A percentile compares a stretch with the other conserved stretches of the same genome.
Conservation (phyloP, 2,113 vertebrate genomes). For the Entelurus aequoreus region DNA sequence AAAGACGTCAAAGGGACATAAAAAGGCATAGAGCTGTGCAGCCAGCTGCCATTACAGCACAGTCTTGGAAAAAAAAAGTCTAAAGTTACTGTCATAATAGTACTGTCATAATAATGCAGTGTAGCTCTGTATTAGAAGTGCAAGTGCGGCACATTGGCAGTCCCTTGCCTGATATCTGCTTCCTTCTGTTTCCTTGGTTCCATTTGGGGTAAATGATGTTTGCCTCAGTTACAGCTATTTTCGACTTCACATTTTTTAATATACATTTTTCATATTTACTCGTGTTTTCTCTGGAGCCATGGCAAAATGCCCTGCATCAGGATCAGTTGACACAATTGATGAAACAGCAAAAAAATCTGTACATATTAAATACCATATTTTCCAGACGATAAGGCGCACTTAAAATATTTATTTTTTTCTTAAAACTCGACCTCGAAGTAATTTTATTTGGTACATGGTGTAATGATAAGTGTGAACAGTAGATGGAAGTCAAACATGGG, state of each 20-base stretch:
- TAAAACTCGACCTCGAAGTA: too few species aligned
- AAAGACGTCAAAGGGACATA: too few species aligned
- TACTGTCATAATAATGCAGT: slow-evolving; percentile 68
- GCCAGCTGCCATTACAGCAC: too few species aligned
- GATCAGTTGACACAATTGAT: slow-evolving; percentile 26
- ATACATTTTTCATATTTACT: slow-evolving; percentile 34
- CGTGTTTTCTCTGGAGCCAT: slow-evolving; percentile 13
- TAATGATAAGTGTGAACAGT: too few species aligned
- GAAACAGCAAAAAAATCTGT: slow-evolving; percentile 2
- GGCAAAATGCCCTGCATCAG: slow-evolving; percentile 12
- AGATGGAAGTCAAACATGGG: too few species aligned
- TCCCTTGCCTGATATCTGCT: slow-evolving; percentile 47
- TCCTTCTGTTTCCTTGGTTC: slow-evolving; percentile 29
- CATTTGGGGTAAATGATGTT: slow-evolving; percentile 70
- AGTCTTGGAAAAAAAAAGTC: too few species aligned
- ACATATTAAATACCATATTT: too few species aligned
- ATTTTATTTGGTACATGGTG: too few species aligned
- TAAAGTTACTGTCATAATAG: slow-evolving; percentile 47
- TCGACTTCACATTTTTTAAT: slow-evolving; percentile 66
- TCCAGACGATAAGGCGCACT: too few species aligned
- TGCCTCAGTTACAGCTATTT: slow-evolving; percentile 74
- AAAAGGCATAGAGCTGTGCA: too few species aligned
- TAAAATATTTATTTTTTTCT: too few species aligned
- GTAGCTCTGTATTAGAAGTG: slow-evolving; percentile 70
- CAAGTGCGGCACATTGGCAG: slow-evolving; percentile 73